Base-by-base conservation (phyloP, 1,140 invertebrate genomes). In the Lutraria rhynchaena region DNA sequence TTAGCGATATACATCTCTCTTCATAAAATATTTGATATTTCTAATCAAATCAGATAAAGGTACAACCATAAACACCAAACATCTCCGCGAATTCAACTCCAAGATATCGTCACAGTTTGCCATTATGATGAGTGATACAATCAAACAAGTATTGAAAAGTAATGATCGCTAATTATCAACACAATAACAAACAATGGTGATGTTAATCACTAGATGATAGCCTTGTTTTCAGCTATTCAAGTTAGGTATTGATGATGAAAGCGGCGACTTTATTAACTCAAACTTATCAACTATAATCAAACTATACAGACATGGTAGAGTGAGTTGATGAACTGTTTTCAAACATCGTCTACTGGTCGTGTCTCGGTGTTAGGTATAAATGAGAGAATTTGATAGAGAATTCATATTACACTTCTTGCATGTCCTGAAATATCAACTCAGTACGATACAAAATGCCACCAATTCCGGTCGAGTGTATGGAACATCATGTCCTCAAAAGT, bases 211-310 rank as follows among this genome's bases (percentile, higher is more conserved):
- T 33, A 37, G 35, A 37, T 63, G 44, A 63, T 63, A 41, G 44
- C 37, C 33, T n/a, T n/a, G 35, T 35, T 63, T 22, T 63, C 33
- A 63, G 37, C 33, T 41, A 22, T 44, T 41, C 37, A 44, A 63
- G n/a, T 33, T 35, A 1, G 60, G 33, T 44, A n/a, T 4, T 22
- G 19, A 35, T 11, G 31, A 41, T 63, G 60, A 41, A 17, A 19
- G 33, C 60, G 60, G 60, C 33, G 60, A 63, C 60, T 63, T 33
- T n/a, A 63, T 44, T 63, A 63, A n/a, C 60, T 63, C 60, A 63
- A 41, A n/a, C n/a, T 63, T 37, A 63, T 63, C 60, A 63, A 22
- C 35, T 41, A 24, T 35, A 22, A 63, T 63, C 60, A 63, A 63
- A 60, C 35, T 41, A 63, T 37, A 33, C 44, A 22, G 60, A 24